Evolutionary conservation across 2,797 vertebrate genomes (phyloP).

Genomic region (Lophotriccus pileatus): DNA sequence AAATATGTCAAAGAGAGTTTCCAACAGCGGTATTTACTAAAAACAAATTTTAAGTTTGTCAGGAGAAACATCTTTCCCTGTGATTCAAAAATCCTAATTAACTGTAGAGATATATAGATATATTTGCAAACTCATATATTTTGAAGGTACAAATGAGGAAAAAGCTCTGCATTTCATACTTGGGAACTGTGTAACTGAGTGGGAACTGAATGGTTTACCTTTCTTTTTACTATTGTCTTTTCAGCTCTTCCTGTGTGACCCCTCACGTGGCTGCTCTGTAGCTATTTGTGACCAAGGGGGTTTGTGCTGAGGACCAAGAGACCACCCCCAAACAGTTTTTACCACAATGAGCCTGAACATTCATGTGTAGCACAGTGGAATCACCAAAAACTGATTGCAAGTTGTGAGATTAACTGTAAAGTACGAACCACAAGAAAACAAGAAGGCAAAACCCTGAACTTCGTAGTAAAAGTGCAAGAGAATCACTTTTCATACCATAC

Average conservation of each 20-base stretch:
- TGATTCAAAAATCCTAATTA: neutral
- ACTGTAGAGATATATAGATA: no score
- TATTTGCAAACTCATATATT: neutral
- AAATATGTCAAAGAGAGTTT: neutral
- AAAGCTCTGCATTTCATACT: neutral
- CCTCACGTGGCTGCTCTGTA: neutral
- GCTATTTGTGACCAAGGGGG: accelerated
- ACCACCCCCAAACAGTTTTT: neutral
- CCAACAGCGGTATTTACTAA: neutral
- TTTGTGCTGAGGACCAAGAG: neutral
- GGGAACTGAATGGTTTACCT: neutral
- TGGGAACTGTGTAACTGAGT: neutral
- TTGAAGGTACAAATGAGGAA: neutral
- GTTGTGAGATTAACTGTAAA: neutral
- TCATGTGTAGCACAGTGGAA: neutral
- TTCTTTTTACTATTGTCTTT: neutral
- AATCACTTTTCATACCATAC: neutral
- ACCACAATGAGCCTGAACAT: neutral
- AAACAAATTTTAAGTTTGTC: neutral
- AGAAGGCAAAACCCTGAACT: neutral
- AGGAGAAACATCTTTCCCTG: neutral
- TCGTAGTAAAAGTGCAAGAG: neutral
- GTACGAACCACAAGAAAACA: neutral
- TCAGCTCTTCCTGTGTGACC: neutral
- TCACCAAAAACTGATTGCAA: neutral